Evolutionary conservation across 2,113 vertebrate genomes (phyloP), one percentile per base, ranked within the genome.

Genomic region (Leucosticte australis): DNA sequence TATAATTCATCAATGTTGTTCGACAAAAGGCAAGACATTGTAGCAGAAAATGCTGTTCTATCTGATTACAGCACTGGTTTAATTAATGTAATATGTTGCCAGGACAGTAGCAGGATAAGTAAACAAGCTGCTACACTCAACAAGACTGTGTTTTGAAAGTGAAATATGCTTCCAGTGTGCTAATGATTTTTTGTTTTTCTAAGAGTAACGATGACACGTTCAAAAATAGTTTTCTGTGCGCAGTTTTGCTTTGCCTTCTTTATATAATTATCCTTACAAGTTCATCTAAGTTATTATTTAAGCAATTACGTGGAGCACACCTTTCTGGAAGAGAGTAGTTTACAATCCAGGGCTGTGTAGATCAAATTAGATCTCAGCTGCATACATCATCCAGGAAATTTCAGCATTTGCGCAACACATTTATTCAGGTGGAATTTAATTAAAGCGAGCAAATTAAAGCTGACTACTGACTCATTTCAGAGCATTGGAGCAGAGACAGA

Each of bases 351-450:
- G 44, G 33, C 78, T 83, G 41, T 1, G 11, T n/a, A 26, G 35
- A 92, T 56, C 65, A 86, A 85, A 75, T 67, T 77, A 76, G 46
- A 84, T 74, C 56, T 93, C 75, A 82, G 39, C 79, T 80, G 64
- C 52, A 50, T 76, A 79, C 46, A 91, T 92, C 74, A 96, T 86
- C 65, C 79, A 92, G 85, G 65, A 94, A 85, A 94, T 79, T 86
- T 86, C 52, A 91, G 63, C 55, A 83, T 83, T 87, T 94, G 35
- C 39, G 10, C 35, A 94, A 82, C 74, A 57, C 63, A 35, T 93
- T 96, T 97, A 84, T 94, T 96, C 87, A 95, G 95, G 76, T 84
- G 77, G 70, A 96, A 92, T 92, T 64, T 96, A 93, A 95, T 94
- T 97, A 95, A 94, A 90, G 39, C 15, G 37, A 90, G 91, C 57